Conservation (phyloP, 2,888 invertebrate species). For the Iphiclides podalirius region DNA sequence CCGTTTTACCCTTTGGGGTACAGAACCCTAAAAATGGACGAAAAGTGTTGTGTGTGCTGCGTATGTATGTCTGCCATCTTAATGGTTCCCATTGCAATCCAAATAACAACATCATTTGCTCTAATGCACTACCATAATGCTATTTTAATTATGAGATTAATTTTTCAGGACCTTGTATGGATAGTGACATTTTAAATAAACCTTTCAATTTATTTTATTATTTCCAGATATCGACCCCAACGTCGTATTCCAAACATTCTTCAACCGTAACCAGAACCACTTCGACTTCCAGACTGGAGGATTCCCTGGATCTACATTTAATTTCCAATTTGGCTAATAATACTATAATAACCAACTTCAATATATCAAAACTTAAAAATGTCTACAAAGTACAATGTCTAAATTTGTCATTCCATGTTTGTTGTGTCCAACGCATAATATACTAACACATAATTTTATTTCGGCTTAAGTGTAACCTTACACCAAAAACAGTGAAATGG, state of each 20-base stretch:
- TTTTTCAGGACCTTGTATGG: too few species aligned
- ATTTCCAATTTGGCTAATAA: conserved; percentile 85
- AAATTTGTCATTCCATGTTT: conserved; percentile 35
- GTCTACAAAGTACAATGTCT: conserved; percentile 31
- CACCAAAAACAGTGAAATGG: conserved; percentile 28
- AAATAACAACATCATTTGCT: too few species aligned
- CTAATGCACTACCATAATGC: too few species aligned
- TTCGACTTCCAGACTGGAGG: conserved; percentile 77
- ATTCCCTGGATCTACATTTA: conserved; percentile 82
- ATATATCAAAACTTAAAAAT: conserved; percentile 14
- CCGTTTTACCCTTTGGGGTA: too few species aligned
- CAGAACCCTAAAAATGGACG: too few species aligned
- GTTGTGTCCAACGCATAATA: neutral
- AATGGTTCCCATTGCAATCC: too few species aligned
- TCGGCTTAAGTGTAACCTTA: conserved; percentile 7
- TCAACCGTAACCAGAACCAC: conserved; percentile 80
- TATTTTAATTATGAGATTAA: too few species aligned
- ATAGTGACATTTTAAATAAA: too few species aligned
- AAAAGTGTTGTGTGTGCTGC: too few species aligned
- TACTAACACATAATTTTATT: conserved; percentile 1
- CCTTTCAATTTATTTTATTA: conserved; percentile 35
- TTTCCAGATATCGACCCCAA: conserved; percentile 89
- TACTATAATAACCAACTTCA: conserved; percentile 3
- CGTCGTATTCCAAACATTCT: conserved; percentile 92
- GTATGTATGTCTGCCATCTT: too few species aligned